Evolutionary conservation across 2,113 vertebrate genomes (phyloP), one percentile per base, ranked within the genome.

Genomic region (Anolis sagrei): DNA sequence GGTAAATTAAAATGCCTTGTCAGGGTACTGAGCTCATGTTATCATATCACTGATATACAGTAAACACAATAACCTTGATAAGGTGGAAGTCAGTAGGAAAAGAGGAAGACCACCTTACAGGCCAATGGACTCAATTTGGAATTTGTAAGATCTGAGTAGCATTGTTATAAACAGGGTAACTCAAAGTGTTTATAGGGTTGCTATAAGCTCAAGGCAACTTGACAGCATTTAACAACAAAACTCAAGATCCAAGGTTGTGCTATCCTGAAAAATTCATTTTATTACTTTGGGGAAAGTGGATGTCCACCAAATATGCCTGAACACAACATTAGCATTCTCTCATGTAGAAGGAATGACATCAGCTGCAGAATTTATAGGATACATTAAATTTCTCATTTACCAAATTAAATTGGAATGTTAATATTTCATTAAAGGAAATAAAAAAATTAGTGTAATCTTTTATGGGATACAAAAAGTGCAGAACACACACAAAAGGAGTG

Each of bases 401-500:
- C n/a, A 83, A 83, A 83, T 75, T 83, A 83, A 83, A 83, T 76
- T 83, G 82, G 82, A 83, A 83, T 75, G 82, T 83, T 83, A 83
- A 76, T 83, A 83, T 83, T 83, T 83, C 82, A 75, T 83, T 83
- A 76, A 83, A 76, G 29, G 82, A 83, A 75, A 83, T 83, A 83
- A 83, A 83, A n/a, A 32, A 83, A 39, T 64, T 76, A 83, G 39
- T 64, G 70, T 58, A 58, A 76, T 36, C 72, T 75, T 76, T 62
- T 70, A 76, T 32, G 36, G 27, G 75, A 66, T 83, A 66, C 21
- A 27, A 32, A 82, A 64, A 32, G 58, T 48, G 13, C 39, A 76
- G 72, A 83, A 64, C 27, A 68, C 64, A 10, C 7, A 39, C 21
- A 10, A 70, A 32, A 64, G 19, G 75, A 7, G 36, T 9, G 2